These are phyloP conservation scores for Blastobasis lacticolella DNA, from an alignment of 2,888 invertebrate species.

Conservation along the genomic window DNA sequence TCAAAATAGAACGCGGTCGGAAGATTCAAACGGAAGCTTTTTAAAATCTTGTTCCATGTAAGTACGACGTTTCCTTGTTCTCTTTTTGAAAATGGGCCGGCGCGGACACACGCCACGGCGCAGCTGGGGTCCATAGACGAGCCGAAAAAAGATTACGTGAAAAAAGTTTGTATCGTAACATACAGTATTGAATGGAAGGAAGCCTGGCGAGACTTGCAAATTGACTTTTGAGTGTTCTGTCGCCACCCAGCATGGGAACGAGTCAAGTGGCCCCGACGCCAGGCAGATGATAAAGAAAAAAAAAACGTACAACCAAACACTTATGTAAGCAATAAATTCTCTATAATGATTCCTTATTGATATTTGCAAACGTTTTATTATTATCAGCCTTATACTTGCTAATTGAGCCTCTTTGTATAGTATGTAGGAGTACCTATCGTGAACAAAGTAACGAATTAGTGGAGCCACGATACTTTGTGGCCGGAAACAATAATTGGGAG, in stretches of 20 bases:
- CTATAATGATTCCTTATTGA: conserved; percentile 24
- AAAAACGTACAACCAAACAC: conserved; percentile 32
- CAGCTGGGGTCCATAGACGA: conserved; percentile 42
- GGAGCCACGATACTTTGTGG: neutral
- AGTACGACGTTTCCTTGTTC: conserved; percentile 31
- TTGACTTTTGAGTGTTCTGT: conserved; percentile 63
- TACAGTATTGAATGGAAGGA: conserved; percentile 34
- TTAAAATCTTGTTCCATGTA: conserved; percentile 26
- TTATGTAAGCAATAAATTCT: conserved; percentile 53
- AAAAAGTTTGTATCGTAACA: conserved; percentile 32
- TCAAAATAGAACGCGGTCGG: conserved; percentile 23
- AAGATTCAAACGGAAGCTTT: conserved; percentile 34
- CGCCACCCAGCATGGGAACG: conserved; percentile 70
- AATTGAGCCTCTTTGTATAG: conserved; percentile 1
- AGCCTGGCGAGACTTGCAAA: conserved; percentile 67
- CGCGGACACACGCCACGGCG: conserved; percentile 46
- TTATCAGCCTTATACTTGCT: conserved; percentile 1
- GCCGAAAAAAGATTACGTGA: conserved; percentile 25
- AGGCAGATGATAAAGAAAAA: conserved; percentile 29
- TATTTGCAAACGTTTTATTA: conserved; percentile 8
- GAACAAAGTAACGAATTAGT: neutral
- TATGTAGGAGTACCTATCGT: neutral
- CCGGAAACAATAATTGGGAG: conserved; percentile 3
- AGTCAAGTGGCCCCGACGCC: conserved; percentile 49
- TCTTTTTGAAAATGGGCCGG: conserved; percentile 25